Base-by-base conservation (phyloP, 35 echinoderm and acorn worm species). In the Nesometra sesokonis region DNA sequence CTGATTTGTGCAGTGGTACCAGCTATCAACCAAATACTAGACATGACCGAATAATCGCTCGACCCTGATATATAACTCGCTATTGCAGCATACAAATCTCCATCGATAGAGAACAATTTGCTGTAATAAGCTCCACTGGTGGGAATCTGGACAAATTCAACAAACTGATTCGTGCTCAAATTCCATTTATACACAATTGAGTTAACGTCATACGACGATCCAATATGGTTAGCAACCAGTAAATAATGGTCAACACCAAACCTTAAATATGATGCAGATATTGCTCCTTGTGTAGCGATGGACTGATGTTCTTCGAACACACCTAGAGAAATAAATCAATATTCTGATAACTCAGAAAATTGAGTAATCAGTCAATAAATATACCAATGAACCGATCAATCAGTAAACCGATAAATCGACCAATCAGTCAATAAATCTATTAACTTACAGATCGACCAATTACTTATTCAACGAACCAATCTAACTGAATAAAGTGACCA, bases 271-370 rank as follows among this genome's bases (percentile, higher is more conserved):
- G 79, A 33, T 17, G 86, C 77, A 34, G 77, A 78, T 35, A 31
- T 77, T 15, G 30, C 30, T 2, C 86, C 86, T 27, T 88, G 80
- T 15, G 86, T 88, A 0, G 36, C 29, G 23, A 88, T 81, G 3
- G 86, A 43, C n/a, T 88, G 86, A 37, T 88, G 78, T 15, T 81
- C 7, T 34, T 80, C 86, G 36, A 88, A 88, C 21, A 79, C 81
- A 82, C 46, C 86, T 88, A 82, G n/a, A n/a, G n/a, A n/a, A 87
- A 80, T n/a, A 47, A 30, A 67, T 13, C 15, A 43, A 43, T 43
- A 7, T 43, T 43, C 15, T 4, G 15, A 43, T n/a, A n/a, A n/a
- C n/a, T n/a, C n/a, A n/a, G n/a, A n/a, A n/a, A n/a, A n/a, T n/a
- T n/a, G n/a, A n/a, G n/a, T n/a, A n/a, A n/a, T n/a, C n/a, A n/a